Evolutionary conservation across 2,888 invertebrate species (phyloP).

Genomic region (Platycheirus rosarum): DNA sequence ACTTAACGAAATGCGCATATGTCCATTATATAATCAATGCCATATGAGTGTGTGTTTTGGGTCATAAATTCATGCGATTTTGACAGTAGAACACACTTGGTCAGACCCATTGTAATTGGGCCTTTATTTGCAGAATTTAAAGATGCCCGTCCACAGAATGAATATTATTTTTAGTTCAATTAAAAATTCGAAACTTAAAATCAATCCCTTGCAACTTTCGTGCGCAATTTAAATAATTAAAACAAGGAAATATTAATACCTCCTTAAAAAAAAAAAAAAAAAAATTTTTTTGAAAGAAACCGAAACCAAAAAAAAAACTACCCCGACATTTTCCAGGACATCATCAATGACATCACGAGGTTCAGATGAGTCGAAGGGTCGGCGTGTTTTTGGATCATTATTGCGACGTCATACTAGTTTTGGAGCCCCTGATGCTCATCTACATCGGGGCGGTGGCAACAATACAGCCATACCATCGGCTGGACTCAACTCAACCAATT

Average conservation of each 20-base stretch:
- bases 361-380: slow-evolving; percentile 78
- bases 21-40: too few relatives aligned
- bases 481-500: slow-evolving; percentile 73
- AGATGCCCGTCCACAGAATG: too few relatives aligned
- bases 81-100: too few relatives aligned
- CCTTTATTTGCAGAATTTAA: background rate
- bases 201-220: slow-evolving; percentile 60
- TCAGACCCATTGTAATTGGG: too few relatives aligned
- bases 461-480: slow-evolving; percentile 60
- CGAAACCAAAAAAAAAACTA: slow-evolving; percentile 65
- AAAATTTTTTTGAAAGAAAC: slow-evolving; percentile 67
- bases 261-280: slow-evolving; percentile 29
- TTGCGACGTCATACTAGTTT: slow-evolving; percentile 78
- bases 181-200: slow-evolving; percentile 8
- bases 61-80: too few relatives aligned
- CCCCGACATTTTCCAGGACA: slow-evolving; percentile 77
- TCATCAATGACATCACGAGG: slow-evolving; percentile 78
- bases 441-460: slow-evolving; percentile 68
- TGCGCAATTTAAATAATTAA: slow-evolving; percentile 55
- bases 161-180: slow-evolving; percentile 4
- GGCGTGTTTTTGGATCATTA: slow-evolving; percentile 78
- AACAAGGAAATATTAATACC: slow-evolving; percentile 43
- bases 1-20: too few relatives aligned
- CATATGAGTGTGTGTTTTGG: too few relatives aligned
- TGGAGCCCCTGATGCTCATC: slow-evolving; percentile 77